Percentiles rank a stretch among this genome's conserved stretches.
These are phyloP conservation scores for Lamellibrachia satsuma DNA, from an alignment of 2,888 invertebrate genomes.

Conservation along the genomic window DNA sequence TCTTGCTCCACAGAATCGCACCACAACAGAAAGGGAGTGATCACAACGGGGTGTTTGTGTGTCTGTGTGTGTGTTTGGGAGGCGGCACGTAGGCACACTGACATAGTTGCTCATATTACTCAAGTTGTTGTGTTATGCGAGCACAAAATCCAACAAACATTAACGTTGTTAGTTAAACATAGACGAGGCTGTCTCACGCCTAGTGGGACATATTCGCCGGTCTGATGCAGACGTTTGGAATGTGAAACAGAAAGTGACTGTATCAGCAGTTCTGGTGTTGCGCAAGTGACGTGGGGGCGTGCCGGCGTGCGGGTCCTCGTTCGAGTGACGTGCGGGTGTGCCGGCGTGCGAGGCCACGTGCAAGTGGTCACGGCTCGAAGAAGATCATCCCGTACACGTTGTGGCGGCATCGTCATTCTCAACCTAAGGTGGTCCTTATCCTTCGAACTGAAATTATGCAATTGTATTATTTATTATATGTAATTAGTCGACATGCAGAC, in stretches of 20 bases:
- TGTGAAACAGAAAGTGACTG: background rate
- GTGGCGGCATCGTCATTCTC: background rate
- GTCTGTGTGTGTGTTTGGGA: background rate
- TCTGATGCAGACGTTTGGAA: conserved; percentile 3
- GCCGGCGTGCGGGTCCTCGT: conserved; percentile 6
- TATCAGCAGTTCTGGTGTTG: background rate
- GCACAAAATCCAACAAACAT: background rate
- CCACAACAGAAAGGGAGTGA: background rate
- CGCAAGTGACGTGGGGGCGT: background rate
- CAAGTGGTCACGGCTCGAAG: background rate
- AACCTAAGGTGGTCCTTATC: background rate
- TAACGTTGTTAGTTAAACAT: background rate
- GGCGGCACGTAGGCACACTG: no score
- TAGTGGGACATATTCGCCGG: background rate
- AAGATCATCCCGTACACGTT: background rate
- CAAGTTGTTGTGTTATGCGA: background rate
- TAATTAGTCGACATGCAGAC: background rate
- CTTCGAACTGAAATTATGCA: background rate
- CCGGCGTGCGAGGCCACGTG: background rate
- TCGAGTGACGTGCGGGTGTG: background rate
- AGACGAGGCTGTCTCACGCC: background rate
- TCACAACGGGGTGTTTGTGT: background rate
- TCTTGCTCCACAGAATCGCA: background rate
- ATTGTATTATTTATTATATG: background rate
- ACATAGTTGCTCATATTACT: no score